Evolutionary conservation across 1,140 invertebrate genomes (phyloP).

Genomic region (Gonatopus flavifemur): DNA sequence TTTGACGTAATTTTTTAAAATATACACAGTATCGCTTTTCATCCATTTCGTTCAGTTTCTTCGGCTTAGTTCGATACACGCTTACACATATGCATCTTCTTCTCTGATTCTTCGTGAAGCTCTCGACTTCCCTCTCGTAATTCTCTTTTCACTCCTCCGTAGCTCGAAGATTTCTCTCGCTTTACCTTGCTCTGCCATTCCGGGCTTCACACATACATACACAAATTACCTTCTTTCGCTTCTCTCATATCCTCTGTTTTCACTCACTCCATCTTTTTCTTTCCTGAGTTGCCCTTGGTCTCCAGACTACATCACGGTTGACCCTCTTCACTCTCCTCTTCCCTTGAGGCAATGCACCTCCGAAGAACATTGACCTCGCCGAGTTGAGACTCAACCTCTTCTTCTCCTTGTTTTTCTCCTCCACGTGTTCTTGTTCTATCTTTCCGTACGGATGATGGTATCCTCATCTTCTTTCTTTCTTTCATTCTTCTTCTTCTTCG

Average conservation of each 20-base stretch:
- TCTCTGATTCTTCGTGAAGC: constrained; percentile 22
- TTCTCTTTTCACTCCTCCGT: constrained; percentile 6
- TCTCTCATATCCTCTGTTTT: not conserved
- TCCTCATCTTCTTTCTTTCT: constrained; percentile 4
- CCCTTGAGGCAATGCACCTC: constrained; percentile 49
- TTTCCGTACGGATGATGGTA: constrained; percentile 11
- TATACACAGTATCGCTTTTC: constrained; percentile 4
- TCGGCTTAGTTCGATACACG: constrained; percentile 15
- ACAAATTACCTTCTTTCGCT: constrained; percentile 18
- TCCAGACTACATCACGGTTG: constrained; percentile 5
- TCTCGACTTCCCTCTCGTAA: constrained; percentile 19
- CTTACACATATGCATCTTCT: constrained; percentile 22
- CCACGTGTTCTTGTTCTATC: constrained; percentile 21
- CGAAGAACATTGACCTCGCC: constrained; percentile 46
- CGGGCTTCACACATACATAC: not conserved
- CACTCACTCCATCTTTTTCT: too few relatives aligned
- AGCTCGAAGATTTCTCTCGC: not conserved
- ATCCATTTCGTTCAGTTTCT: constrained; percentile 15
- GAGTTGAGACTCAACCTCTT: constrained; percentile 13
- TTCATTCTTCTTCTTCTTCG: constrained; percentile 20
- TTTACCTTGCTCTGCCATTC: constrained; percentile 2
- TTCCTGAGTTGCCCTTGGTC: constrained; percentile 7
- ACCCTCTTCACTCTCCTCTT: constrained; percentile 19
- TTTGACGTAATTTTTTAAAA: too few relatives aligned
- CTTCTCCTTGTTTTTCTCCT: constrained; percentile 15